Evolutionary conservation across 2,888 invertebrate species (phyloP), one percentile per base, ranked within the genome.

Genomic region (Cybosia mesomella): DNA sequence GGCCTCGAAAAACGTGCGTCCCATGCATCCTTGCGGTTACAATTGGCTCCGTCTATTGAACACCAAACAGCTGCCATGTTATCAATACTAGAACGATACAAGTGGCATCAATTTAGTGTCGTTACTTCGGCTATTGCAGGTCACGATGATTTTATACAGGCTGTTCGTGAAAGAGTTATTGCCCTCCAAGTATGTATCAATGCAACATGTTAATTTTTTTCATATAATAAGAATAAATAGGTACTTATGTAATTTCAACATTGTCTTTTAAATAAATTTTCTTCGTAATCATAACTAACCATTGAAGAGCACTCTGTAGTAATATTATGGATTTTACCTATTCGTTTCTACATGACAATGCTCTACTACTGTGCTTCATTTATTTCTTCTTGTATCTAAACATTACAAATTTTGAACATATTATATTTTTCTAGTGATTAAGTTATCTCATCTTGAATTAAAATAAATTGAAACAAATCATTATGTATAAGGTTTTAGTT

Each of bases 31-130:
- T 95, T 99, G 83, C 98, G 98, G 86, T 96, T 98, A 77, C 99
- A 99, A 93, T 95, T 99, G 90, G 99, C 99, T 67, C 99, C 99
- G 74, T 98, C 99, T 67, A 96, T 99, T 83, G 98, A 98, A 92
- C 99, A 99, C 90, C 99, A 99, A 94, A 98, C 98, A 55, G 97
- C 98, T 65, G 99, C 99, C 67, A 99, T 99, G 98, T 92, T 99
- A 83, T 98, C 98, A 87, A 98, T 99, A 85, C 95, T 99, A 86
- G 98, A 98, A 91, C 96, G 99, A 80, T 99, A 99, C 95, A 98
- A 98, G 92, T 99, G 99, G 99, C 98, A 98, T 88, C 98, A 98
- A 90, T 98, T 99, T 93, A 98, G 98, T 81, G 98, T 99, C 77
- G 98, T 99, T 73, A 98, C 98, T 61, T 98, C 98, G 72, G 97